phyloP scores from a whole-genome alignment of 2,113 vertebrate species.

The Ranitomeya variabilis region DNA sequence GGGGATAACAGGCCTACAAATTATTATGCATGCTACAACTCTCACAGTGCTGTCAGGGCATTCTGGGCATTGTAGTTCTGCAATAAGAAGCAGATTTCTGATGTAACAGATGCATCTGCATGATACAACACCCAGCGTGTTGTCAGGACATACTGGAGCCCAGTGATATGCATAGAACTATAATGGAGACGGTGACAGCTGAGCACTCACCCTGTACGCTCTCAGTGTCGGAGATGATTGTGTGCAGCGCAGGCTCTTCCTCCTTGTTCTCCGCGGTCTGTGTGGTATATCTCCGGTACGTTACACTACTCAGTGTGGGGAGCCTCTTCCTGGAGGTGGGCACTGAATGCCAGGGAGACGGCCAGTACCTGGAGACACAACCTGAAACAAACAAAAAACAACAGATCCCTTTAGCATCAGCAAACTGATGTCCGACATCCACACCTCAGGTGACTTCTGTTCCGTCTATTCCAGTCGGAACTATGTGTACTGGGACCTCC shows the following conservation, averaged over 20 bases:
- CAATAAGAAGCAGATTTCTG: too few species aligned
- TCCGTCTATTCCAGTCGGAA: too few species aligned
- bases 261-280: conserved; percentile 76
- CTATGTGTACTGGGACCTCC: too few species aligned
- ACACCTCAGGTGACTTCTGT: too few species aligned
- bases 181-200: background rate
- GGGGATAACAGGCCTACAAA: too few species aligned
- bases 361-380: conserved; percentile 60
- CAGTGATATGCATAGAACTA: too few species aligned
- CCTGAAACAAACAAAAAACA: conserved; percentile 52
- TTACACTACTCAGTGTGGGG: conserved; percentile 43
- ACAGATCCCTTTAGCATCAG: background rate
- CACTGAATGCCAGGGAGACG: conserved; percentile 46
- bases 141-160: too few species aligned
- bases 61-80: too few species aligned
- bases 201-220: conserved; percentile 78
- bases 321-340: conserved; percentile 31
- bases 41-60: too few species aligned
- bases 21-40: too few species aligned
- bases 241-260: conserved; percentile 76
- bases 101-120: too few species aligned
- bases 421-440: background rate
- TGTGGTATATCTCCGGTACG: conserved; percentile 73
- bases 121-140: too few species aligned
- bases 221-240: conserved; percentile 84